Conservation (phyloP, 2,797 vertebrate genomes). For the Enteromius paludinosus region DNA sequence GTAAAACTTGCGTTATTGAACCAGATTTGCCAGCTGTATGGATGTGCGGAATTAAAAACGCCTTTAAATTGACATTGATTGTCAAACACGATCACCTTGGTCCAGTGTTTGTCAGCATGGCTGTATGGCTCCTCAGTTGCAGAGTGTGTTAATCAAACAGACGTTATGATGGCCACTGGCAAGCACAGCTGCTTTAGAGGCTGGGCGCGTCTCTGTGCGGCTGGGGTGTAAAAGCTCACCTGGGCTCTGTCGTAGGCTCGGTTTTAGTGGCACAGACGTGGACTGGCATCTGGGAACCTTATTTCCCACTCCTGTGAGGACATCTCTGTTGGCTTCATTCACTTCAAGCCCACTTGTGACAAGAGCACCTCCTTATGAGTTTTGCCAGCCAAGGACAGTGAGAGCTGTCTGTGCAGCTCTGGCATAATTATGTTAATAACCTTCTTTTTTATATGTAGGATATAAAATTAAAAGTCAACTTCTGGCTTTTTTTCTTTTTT, state of each 20-base stretch:
- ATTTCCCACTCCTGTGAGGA: constrained; percentile 52
- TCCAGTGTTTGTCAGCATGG: constrained; percentile 69
- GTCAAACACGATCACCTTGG: constrained; percentile 77
- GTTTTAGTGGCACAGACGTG: constrained; percentile 60
- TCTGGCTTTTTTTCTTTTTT: neutral
- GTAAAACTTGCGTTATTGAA: constrained; percentile 27
- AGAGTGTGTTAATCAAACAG: constrained; percentile 76
- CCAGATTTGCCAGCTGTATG: constrained; percentile 5
- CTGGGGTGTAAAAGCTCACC: constrained; percentile 65
- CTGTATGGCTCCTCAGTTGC: constrained; percentile 63
- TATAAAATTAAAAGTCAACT: neutral
- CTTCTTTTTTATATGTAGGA: neutral
- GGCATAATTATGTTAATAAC: constrained; percentile 21
- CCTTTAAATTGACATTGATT: constrained; percentile 69
- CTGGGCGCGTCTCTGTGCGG: constrained; percentile 68
- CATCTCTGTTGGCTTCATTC: constrained; percentile 55
- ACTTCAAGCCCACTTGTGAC: constrained; percentile 59
- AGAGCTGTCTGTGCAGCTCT: constrained; percentile 7
- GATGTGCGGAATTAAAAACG: neutral
- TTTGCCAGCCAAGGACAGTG: constrained; percentile 29
- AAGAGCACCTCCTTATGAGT: constrained; percentile 51
- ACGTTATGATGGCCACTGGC: constrained; percentile 67
- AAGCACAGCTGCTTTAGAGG: constrained; percentile 76
- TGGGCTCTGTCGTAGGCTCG: constrained; percentile 58
- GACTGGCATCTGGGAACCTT: constrained; percentile 58